These are phyloP conservation scores for Halictus rubicundus DNA, from an alignment of 1,140 invertebrate genomes.

Conservation along the genomic window DNA sequence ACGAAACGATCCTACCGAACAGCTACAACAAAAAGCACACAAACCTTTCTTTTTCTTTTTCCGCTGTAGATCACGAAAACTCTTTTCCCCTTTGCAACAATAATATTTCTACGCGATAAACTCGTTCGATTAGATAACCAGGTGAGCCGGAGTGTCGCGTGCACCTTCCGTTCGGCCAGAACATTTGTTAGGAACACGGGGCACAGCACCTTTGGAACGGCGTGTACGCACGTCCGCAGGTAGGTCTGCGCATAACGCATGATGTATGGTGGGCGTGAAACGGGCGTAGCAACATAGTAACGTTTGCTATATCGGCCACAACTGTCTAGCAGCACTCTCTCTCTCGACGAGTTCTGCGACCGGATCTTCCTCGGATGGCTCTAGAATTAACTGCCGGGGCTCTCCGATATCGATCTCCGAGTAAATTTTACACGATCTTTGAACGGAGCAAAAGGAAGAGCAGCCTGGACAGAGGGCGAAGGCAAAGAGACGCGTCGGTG, in stretches of 20 bases:
- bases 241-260: slow-evolving; percentile 65
- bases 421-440: not conserved
- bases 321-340: slow-evolving; percentile 31
- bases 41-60: too few species aligned
- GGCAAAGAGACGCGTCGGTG: too few species aligned
- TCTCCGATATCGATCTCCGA: slow-evolving; percentile 12
- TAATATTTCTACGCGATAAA: not conserved
- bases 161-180: not conserved
- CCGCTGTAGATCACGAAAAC: too few species aligned
- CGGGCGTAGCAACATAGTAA: slow-evolving; percentile 74
- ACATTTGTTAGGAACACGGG: not conserved
- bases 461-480: not conserved
- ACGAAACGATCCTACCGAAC: too few species aligned
- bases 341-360: slow-evolving; percentile 25
- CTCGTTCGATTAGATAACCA: too few species aligned
- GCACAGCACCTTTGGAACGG: slow-evolving; percentile 49
- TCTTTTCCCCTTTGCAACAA: too few species aligned
- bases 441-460: not conserved
- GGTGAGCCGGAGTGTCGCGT: not conserved
- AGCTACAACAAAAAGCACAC: too few species aligned
- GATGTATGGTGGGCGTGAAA: slow-evolving; percentile 76
- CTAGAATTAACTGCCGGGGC: slow-evolving; percentile 18
- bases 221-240: slow-evolving; percentile 61
- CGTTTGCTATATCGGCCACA: slow-evolving; percentile 75
- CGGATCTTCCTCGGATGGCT: not conserved